These are phyloP conservation scores for Myripristis murdjan DNA, from an alignment of 2,797 vertebrate species.

Conservation along the genomic window DNA sequence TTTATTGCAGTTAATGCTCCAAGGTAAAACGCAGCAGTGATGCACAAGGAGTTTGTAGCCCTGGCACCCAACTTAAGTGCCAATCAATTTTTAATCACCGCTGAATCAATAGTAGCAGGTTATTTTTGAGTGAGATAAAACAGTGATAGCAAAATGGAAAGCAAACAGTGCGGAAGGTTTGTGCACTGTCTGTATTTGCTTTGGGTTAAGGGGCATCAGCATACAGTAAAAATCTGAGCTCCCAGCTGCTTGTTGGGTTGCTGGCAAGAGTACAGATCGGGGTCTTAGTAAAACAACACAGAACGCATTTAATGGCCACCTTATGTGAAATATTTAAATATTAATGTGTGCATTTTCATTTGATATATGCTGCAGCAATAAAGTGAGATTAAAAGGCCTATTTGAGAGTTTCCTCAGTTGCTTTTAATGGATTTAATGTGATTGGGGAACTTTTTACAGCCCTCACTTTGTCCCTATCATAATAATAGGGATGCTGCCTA, in stretches of 20 bases:
- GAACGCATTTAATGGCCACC: conserved; percentile 62
- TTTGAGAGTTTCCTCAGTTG: conserved; percentile 62
- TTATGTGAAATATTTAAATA: conserved; percentile 75
- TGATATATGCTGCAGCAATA: conserved; percentile 68
- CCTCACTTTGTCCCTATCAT: conserved; percentile 59
- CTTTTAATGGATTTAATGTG: conserved; percentile 66
- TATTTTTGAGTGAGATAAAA: conserved; percentile 61
- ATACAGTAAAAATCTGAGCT: conserved; percentile 30
- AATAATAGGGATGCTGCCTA: conserved; percentile 46
- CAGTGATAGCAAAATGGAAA: conserved; percentile 36
- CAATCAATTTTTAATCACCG: conserved; percentile 82
- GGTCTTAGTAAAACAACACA: conserved; percentile 45
- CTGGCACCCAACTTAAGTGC: conserved; percentile 57
- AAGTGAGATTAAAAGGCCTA: conserved; percentile 73
- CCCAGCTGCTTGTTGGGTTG: conserved; percentile 4
- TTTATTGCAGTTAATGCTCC: conserved; percentile 84
- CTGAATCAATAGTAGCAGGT: conserved; percentile 65
- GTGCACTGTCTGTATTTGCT: conserved; percentile 32
- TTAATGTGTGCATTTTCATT: conserved; percentile 71
- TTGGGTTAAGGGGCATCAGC: conserved; percentile 32
- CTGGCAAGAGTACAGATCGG: not conserved
- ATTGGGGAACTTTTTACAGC: conserved; percentile 72
- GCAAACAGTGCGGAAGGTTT: conserved; percentile 19
- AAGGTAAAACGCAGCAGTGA: conserved; percentile 60
- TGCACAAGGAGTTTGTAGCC: conserved; percentile 51